These are phyloP conservation scores for Drosophila yakuba DNA, from an alignment of 1,140 invertebrate genomes.

Conservation along the genomic window DNA sequence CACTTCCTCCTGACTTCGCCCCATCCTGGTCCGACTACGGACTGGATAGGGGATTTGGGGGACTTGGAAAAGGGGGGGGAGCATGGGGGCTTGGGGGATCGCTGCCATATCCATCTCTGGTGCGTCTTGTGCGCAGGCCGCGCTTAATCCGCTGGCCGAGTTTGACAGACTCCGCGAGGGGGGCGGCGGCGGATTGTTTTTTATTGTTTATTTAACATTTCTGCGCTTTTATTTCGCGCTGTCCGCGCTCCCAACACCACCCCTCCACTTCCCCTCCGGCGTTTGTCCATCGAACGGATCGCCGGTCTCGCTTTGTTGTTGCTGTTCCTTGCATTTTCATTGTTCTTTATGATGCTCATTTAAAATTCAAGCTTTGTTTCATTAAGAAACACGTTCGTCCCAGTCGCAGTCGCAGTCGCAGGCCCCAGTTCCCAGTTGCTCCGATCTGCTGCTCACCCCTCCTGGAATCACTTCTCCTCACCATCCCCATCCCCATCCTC, in stretches of 20 bases:
- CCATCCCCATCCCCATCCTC: no score
- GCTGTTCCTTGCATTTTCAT: slow-evolving; percentile 72
- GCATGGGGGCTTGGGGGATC: slow-evolving; percentile 7
- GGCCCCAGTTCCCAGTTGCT: not conserved
- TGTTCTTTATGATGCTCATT: slow-evolving; percentile 82
- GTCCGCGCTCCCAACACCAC: slow-evolving; percentile 1
- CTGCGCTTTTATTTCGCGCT: slow-evolving; percentile 64
- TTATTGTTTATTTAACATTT: slow-evolving; percentile 81
- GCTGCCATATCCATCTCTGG: slow-evolving; percentile 48
- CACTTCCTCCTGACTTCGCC: slow-evolving; percentile 7
- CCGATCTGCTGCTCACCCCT: no score
- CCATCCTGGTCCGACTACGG: not conserved
- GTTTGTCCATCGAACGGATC: slow-evolving; percentile 9
- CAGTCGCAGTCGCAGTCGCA: slow-evolving; percentile 7
- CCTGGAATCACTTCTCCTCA: no score
- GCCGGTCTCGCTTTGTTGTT: slow-evolving; percentile 68
- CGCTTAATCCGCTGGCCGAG: slow-evolving; percentile 32
- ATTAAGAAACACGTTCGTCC: slow-evolving; percentile 79
- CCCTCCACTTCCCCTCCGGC: not conserved
- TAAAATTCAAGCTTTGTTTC: slow-evolving; percentile 83
- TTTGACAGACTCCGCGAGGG: slow-evolving; percentile 51
- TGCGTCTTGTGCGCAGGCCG: slow-evolving; percentile 8
- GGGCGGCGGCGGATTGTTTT: slow-evolving; percentile 27
- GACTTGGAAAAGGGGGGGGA: not conserved
- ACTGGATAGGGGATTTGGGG: not conserved